phyloP scores from a whole-genome alignment of 1,140 invertebrate species.

The Pachypsylla venusta region DNA sequence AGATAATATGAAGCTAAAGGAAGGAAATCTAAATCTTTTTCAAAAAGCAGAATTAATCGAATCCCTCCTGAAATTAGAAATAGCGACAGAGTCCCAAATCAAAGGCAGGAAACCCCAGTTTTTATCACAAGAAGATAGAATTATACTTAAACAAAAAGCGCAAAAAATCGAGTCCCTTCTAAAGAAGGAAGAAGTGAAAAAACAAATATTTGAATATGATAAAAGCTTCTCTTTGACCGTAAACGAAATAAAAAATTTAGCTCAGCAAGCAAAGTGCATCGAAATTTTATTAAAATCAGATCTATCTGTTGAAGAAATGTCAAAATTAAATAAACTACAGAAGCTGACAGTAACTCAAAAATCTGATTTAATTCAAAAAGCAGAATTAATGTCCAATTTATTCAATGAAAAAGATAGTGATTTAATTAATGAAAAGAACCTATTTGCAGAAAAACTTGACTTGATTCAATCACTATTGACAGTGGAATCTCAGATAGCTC shows the following conservation, averaged over 20 bases:
- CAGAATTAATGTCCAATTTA: neutral
- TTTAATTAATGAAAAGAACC: neutral
- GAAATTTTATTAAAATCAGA: constrained; percentile 6
- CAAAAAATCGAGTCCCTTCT: neutral
- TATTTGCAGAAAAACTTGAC: neutral
- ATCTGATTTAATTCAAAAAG: neutral
- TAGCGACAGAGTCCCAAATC: neutral
- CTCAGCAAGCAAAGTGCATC: constrained; percentile 3
- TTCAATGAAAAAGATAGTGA: neutral
- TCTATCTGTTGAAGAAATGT: neutral
- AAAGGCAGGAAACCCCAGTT: neutral
- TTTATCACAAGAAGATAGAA: neutral
- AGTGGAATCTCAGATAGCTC: neutral
- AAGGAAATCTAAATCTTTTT: too few relatives aligned
- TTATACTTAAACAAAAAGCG: neutral
- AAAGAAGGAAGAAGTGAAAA: neutral
- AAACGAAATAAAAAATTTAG: neutral
- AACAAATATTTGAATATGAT: neutral
- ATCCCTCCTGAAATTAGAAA: neutral
- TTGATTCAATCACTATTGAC: neutral
- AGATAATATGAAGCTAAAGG: too few relatives aligned
- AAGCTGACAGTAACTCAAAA: neutral
- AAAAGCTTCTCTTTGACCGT: neutral
- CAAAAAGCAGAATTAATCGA: neutral
- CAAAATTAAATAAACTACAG: neutral